Conservation (phyloP, 2,888 invertebrate genomes). For the Tetragonisca angustula region DNA sequence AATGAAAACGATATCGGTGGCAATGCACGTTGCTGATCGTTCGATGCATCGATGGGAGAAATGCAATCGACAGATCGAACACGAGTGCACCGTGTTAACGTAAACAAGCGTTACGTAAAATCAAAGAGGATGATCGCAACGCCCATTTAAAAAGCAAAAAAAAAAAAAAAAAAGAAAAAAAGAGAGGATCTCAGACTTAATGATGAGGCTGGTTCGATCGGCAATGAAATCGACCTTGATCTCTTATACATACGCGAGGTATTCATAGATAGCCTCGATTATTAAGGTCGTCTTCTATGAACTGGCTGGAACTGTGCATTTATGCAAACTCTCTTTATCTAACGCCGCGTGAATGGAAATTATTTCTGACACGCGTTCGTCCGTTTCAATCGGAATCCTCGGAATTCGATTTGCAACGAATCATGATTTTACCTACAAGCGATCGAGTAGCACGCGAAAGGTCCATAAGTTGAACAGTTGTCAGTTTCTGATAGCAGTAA, state of each 20-base stretch:
- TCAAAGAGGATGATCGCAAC: conserved; percentile 19
- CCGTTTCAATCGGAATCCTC: background rate
- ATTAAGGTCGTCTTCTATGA: conserved; percentile 65
- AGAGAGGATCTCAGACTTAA: conserved; percentile 46
- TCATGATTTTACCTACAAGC: background rate
- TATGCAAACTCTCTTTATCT: conserved; percentile 4
- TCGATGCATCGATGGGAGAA: background rate
- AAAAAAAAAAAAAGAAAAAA: too few species aligned
- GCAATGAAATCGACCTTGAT: conserved; percentile 71
- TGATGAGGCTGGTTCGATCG: conserved; percentile 58
- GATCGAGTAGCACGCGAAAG: background rate
- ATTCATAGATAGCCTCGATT: conserved; percentile 68
- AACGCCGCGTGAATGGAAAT: conserved; percentile 26
- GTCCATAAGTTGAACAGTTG: background rate
- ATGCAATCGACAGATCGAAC: conserved; percentile 4
- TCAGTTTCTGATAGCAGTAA: background rate
- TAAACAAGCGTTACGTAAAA: conserved; percentile 49
- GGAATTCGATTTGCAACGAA: background rate
- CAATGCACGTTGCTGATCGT: background rate
- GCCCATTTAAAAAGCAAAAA: conserved; percentile 37
- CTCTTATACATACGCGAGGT: conserved; percentile 54
- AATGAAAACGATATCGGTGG: background rate
- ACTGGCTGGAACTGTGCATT: conserved; percentile 39
- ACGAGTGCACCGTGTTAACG: conserved; percentile 15
- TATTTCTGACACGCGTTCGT: conserved; percentile 2